Base-by-base conservation (phyloP, 2,113 vertebrate genomes). In the Halichoeres trimaculatus region DNA sequence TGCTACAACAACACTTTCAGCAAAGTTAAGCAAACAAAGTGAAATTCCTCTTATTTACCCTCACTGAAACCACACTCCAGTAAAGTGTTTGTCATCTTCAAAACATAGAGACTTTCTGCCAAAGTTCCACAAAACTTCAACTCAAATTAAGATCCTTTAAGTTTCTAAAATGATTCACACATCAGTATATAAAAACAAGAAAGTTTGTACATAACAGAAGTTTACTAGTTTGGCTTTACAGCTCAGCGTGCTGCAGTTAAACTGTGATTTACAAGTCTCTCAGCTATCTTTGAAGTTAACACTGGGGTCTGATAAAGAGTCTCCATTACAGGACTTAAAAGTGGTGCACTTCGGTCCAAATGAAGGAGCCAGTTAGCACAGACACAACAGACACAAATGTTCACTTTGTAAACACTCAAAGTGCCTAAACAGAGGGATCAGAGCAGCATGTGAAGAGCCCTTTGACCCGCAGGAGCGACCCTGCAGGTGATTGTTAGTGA, bases 401-500 rank as follows among this genome's bases (percentile, higher is more conserved):
- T 53, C 22, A 51, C 50, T 41, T 0, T 78, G 58, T 70, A 23
- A 55, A 68, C 53, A 35, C 34, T 70, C 14, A 62, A 75, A 36
- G 50, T 68, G 35, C n/a, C 57, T 80, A 78, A 85, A 76, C 40
- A 84, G 36, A 81, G 59, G 78, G 70, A 68, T 36, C 0, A 1
- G 68, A 36, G 67, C 43, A 69, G 63, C 36, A 61, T 76, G 79
- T 77, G 23, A 77, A 83, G 74, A 75, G 58, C 75, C 72, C 74
- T 83, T 65, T 79, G 72, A 57, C 60, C 48, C 4, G 6, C n/a
- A 12, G 1, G 8, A 59, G 51, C 23, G 30, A 69, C 73, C 58
- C 54, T 5, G 34, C 61, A 85, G 78, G 83, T 76, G 69, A 62
- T 86, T 56, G 64, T 85, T 84, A 84, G 17, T 19, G 58, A 63